Evolutionary conservation across 2,113 vertebrate genomes (phyloP), one percentile per base, ranked within the genome.

Genomic region (Corvus hawaiiensis): DNA sequence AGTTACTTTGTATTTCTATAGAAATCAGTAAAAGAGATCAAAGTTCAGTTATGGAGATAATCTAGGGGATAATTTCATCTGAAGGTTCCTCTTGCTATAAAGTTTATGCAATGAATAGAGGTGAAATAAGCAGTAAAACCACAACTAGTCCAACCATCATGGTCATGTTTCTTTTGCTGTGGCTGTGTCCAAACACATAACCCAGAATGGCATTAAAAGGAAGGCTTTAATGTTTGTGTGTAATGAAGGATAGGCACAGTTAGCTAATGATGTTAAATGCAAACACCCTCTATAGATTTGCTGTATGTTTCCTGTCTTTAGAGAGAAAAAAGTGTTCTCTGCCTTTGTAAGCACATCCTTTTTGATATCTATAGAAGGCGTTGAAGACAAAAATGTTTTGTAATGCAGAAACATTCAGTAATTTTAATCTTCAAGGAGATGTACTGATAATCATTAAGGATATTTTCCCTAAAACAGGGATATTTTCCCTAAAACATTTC

Each of bases 401-500:
- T 79, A 73, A 58, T 64, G 27, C 66, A 72, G 48, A 89, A 90
- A 23, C 9, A 30, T 61, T 76, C 22, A 26, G 37, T 72, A 59
- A 87, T 73, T 78, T 91, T 67, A 61, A 51, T 83, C 20, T 82
- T 66, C 30, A 62, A 49, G 51, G 22, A 67, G 30, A 44, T 75
- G 6, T 32, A 35, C 26, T 49, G n/a, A 51, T 66, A 74, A 69
- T 81, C 66, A 84, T 33, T 62, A 73, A 35, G 26, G 32, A 14
- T 72, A 46, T 93, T 92, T 94, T 63, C 56, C 84, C 33, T 82
- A 49, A 8, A 86, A 23, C 46, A 15, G n/a, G 26, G 32, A 14
- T 72, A 46, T 93, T 92, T 94, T 63, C 56, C 84, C 33, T 82
- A n/a, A n/a, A n/a, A n/a, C n/a, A n/a, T 92, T 94, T 63, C 56